Conservation (phyloP, 2,888 invertebrate species). For the Drosophila siamana region DNA sequence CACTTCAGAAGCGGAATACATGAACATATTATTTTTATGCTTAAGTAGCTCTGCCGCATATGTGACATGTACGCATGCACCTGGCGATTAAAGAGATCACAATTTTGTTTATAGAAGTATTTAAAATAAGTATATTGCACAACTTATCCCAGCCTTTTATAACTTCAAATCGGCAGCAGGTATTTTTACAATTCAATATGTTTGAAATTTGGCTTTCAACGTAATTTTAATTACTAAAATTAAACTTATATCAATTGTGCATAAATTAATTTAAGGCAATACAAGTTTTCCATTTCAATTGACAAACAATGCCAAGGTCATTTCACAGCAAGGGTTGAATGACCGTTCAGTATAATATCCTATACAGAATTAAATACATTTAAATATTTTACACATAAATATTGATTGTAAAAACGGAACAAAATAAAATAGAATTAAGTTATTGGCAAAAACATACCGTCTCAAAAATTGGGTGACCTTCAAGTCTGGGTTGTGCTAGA, state of each 20-base stretch:
- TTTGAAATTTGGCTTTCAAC: background rate
- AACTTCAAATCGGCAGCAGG: background rate
- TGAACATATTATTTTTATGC: conserved; percentile 47
- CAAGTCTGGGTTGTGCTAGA: conserved; percentile 51
- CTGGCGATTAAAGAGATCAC: conserved; percentile 37
- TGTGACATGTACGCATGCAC: conserved; percentile 36
- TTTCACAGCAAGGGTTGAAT: background rate
- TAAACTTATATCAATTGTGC: background rate
- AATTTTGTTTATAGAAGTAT: conserved; percentile 14
- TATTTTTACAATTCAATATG: background rate
- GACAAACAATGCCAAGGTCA: background rate
- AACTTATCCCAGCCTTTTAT: background rate
- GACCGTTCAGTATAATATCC: background rate
- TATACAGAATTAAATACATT: background rate
- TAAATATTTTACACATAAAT: background rate
- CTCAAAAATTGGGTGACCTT: conserved; percentile 44
- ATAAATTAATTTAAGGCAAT: background rate
- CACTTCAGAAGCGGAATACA: conserved; percentile 46
- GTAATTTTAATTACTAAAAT: background rate
- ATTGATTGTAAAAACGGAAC: too few species aligned
- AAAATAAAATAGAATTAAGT: background rate
- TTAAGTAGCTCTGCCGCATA: conserved; percentile 11
- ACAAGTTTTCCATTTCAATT: background rate
- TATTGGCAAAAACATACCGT: conserved; percentile 37
- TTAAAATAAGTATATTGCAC: background rate